These are phyloP conservation scores for Microdon myrmicae DNA, from an alignment of 2,888 invertebrate genomes.

Conservation along the genomic window DNA sequence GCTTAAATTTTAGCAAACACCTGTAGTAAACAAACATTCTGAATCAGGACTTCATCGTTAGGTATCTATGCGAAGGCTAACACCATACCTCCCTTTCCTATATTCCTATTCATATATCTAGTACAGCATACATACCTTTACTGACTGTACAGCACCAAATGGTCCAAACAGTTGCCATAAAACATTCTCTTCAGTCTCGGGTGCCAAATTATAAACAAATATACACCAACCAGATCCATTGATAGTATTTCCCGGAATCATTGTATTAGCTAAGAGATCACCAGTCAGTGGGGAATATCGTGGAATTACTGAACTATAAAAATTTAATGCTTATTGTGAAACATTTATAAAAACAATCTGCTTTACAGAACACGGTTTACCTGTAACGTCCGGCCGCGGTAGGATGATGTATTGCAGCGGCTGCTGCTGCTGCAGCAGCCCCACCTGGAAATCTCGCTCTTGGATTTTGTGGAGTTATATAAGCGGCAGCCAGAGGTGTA, in stretches of 20 bases:
- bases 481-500: constrained; percentile 85
- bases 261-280: constrained; percentile 79
- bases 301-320: constrained; percentile 64
- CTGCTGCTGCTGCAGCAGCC: constrained; percentile 64
- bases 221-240: constrained; percentile 84
- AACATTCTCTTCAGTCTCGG: constrained; percentile 95
- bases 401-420: constrained; percentile 66
- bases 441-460: constrained; percentile 83
- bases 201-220: constrained; percentile 95
- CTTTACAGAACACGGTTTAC: constrained; percentile 51
- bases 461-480: constrained; percentile 81
- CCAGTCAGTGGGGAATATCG: constrained; percentile 89
- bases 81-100: too few species aligned
- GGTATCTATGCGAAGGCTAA: too few species aligned
- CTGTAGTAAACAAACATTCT: too few species aligned
- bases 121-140: constrained; percentile 83
- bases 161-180: constrained; percentile 98
- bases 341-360: constrained; percentile 5
- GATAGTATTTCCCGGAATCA: constrained; percentile 86
- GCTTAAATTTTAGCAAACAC: too few species aligned
- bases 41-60: too few species aligned
- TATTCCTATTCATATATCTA: too few species aligned
- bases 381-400: constrained; percentile 65
- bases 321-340: neutral
- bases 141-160: constrained; percentile 96